These are phyloP conservation scores for Ormyrus labotus DNA, from an alignment of 2,888 invertebrate species.

Conservation along the genomic window DNA sequence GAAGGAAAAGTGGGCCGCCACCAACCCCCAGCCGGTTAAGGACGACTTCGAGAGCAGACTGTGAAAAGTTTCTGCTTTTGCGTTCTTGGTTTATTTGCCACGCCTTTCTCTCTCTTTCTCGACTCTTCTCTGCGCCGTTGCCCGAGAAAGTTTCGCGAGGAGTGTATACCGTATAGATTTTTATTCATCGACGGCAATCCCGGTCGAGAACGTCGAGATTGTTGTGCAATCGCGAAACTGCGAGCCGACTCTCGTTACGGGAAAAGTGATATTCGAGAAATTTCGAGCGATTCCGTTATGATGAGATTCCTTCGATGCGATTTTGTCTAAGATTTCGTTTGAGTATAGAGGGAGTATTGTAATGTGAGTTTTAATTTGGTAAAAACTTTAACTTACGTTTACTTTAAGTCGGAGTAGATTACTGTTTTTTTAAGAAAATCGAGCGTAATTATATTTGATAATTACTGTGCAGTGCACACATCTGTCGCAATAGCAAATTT, in stretches of 20 bases:
- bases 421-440: too few relatives aligned
- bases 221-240: not conserved
- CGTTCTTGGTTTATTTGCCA: not conserved
- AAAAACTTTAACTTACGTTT: too few relatives aligned
- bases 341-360: too few relatives aligned
- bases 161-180: too few relatives aligned
- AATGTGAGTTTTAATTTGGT: too few relatives aligned
- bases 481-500: too few relatives aligned
- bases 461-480: too few relatives aligned
- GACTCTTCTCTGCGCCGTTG: not conserved
- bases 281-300: not conserved
- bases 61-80: slow-evolving; percentile 51
- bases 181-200: not conserved
- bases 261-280: not conserved
- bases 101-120: not conserved
- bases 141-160: not conserved
- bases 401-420: too few relatives aligned
- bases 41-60: slow-evolving; percentile 71
- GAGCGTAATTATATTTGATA: too few relatives aligned
- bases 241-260: slow-evolving; percentile 2
- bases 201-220: not conserved
- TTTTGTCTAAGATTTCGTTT: too few relatives aligned
- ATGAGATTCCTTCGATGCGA: not conserved
- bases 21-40: slow-evolving; percentile 68
- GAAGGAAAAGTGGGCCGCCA: slow-evolving; percentile 72